A percentile compares a stretch with the other conserved stretches of the same genome.
Evolutionary conservation across 2,113 vertebrate genomes (phyloP).

Genomic region (Heterocephalus glaber): DNA sequence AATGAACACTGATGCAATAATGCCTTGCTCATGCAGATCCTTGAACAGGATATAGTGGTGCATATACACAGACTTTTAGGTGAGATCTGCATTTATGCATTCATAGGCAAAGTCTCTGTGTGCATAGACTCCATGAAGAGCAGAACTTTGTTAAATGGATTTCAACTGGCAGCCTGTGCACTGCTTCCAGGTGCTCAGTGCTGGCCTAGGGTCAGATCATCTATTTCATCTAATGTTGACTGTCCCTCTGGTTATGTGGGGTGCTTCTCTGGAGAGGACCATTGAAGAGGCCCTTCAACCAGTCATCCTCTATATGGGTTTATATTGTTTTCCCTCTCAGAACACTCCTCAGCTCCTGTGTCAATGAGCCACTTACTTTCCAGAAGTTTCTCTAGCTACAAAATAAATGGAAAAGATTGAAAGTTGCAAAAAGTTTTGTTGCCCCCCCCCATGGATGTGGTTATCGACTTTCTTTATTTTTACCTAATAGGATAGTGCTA

Average conservation of each 20-base stretch:
- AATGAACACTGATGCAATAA: not conserved
- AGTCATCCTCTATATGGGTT: not conserved
- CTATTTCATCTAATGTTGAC: not conserved
- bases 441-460: no score
- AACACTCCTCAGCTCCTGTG: not conserved
- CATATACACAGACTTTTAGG: not conserved
- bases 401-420: not conserved
- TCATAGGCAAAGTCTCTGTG: not conserved
- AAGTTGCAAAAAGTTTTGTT: not conserved
- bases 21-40: fast-evolving
- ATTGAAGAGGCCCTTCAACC: not conserved
- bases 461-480: not conserved
- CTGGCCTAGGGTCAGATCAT: not conserved
- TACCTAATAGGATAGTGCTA: not conserved
- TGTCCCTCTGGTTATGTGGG: not conserved
- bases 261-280: not conserved
- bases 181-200: not conserved
- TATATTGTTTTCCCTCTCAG: not conserved
- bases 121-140: not conserved
- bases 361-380: not conserved
- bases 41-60: not conserved
- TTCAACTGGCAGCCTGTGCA: not conserved
- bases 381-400: not conserved
- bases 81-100: not conserved
- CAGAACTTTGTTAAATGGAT: not conserved